A percentile compares a stretch with the other conserved stretches of the same genome.
Conservation (phyloP, 2,113 vertebrate species). For the Alectura lathami region DNA sequence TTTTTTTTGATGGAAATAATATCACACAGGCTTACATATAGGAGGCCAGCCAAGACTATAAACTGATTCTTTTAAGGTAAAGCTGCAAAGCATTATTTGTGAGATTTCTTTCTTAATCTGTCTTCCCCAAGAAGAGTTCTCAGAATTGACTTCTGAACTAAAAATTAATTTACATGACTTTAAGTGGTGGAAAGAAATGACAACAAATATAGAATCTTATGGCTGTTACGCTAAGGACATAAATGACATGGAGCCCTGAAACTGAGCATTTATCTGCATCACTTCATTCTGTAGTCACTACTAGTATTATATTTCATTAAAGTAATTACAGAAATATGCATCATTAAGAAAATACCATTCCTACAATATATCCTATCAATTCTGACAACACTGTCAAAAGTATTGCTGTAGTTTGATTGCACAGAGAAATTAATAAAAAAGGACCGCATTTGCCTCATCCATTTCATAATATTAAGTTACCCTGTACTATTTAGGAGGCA, state of each 20-base stretch:
- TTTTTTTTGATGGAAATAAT: not conserved
- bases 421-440: not conserved
- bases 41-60: not conserved
- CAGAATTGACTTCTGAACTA: not conserved
- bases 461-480: not conserved
- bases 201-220: not conserved
- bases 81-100: not conserved
- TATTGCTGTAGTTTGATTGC: not conserved
- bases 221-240: not conserved
- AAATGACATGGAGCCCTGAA: not conserved
- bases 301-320: not conserved
- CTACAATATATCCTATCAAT: not conserved
- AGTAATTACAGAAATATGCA: not conserved
- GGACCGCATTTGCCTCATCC: not conserved
- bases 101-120: slow-evolving; percentile 20
- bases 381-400: not conserved
- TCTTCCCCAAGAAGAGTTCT: not conserved
- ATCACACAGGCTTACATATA: not conserved
- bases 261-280: not conserved
- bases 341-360: not conserved
- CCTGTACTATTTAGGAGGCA: not conserved
- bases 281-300: not conserved
- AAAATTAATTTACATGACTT: slow-evolving; percentile 25
- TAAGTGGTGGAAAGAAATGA: not conserved
- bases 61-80: slow-evolving; percentile 17